A percentile compares a stretch with the other conserved stretches of the same genome.
phyloP scores from a whole-genome alignment of 1,140 invertebrate genomes.

The Aphis gossypii region DNA sequence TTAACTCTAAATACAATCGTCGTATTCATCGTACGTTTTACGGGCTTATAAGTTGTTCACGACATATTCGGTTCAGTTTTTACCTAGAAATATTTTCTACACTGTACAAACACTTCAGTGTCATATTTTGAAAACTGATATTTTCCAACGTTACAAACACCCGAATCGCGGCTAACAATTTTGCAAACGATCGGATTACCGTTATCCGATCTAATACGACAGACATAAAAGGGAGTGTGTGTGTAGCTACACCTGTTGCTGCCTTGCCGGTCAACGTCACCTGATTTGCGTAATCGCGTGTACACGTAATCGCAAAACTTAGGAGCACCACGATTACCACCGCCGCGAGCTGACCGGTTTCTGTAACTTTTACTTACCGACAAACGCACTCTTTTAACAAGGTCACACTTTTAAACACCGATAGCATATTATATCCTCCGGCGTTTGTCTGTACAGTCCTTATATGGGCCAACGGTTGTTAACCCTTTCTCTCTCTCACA shows the following conservation, averaged over 20 bases:
- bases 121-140: not conserved
- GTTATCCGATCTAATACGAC: not conserved
- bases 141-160: not conserved
- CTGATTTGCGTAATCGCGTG: not conserved
- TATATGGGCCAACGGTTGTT: not conserved
- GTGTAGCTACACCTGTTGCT: not conserved
- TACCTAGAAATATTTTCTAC: not conserved
- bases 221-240: not conserved
- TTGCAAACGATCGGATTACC: not conserved
- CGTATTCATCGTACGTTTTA: not conserved
- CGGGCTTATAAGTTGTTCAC: not conserved
- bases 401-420: not conserved
- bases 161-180: not conserved
- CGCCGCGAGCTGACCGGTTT: not conserved
- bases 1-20: not conserved
- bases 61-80: not conserved
- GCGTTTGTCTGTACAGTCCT: not conserved
- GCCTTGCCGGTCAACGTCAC: not conserved
- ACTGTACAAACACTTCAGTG: not conserved
- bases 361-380: not conserved
- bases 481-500: not conserved
- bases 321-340: not conserved
- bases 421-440: not conserved
- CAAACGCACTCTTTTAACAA: not conserved
- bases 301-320: not conserved